Evolutionary conservation across 2,797 vertebrate species (phyloP).

Genomic region (Erithacus rubecula): DNA sequence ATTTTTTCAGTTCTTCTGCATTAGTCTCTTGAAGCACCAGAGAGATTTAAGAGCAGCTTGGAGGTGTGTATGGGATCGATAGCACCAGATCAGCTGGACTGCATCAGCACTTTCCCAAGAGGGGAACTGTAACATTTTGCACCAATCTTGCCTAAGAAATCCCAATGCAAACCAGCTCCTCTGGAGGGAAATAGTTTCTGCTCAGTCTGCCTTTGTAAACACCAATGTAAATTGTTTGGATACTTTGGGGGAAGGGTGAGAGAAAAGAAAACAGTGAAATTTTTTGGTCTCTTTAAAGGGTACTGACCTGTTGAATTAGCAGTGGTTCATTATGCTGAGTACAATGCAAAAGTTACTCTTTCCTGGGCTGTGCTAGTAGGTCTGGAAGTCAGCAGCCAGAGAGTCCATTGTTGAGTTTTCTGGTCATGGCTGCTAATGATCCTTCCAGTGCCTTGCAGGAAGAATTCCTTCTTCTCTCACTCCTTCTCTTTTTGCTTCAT

Average conservation of each 20-base stretch:
- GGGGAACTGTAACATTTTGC: neutral
- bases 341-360: neutral
- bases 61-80: neutral
- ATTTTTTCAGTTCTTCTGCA: neutral
- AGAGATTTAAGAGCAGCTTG: neutral
- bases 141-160: neutral
- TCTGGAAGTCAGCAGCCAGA: neutral
- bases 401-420: neutral
- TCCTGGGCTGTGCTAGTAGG: neutral
- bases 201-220: neutral
- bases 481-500: neutral
- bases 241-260: neutral
- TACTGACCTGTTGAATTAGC: neutral
- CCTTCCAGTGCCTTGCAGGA: neutral
- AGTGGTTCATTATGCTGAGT: neutral
- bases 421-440: neutral
- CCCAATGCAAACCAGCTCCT: neutral
- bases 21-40: neutral
- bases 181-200: fast-evolving
- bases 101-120: neutral
- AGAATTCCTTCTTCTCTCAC: neutral
- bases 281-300: neutral
- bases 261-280: fast-evolving
- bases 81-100: neutral
- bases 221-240: neutral